These are phyloP conservation scores for Leptothorax acervorum DNA, from an alignment of 2,888 invertebrate species.

Conservation along the genomic window DNA sequence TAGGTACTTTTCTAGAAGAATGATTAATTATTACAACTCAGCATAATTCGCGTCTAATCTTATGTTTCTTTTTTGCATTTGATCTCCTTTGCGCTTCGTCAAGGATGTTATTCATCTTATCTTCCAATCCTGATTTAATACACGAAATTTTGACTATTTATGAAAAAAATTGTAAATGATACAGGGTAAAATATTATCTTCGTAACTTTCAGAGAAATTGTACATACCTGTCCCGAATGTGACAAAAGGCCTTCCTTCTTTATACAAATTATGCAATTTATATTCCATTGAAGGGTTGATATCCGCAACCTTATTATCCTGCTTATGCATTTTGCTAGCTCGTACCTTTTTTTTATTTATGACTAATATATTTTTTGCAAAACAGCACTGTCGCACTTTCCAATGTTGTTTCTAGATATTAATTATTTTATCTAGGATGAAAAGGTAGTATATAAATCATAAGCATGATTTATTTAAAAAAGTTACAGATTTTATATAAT, in stretches of 20 bases:
- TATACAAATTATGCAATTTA: constrained; percentile 77
- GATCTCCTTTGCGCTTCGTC: constrained; percentile 7
- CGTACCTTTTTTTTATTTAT: constrained; percentile 24
- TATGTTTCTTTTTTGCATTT: constrained; percentile 28
- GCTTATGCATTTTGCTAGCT: constrained; percentile 46
- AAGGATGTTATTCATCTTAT: constrained; percentile 8
- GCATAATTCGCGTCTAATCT: constrained; percentile 33
- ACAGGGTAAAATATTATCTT: constrained; percentile 50
- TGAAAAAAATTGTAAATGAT: not conserved
- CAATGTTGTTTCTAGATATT: not conserved
- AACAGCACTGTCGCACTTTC: not conserved
- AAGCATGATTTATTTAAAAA: not conserved
- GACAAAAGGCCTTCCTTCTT: constrained; percentile 65
- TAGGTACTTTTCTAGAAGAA: constrained; percentile 10
- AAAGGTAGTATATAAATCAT: not conserved
- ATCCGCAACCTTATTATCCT: constrained; percentile 65
- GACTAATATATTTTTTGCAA: constrained; percentile 6
- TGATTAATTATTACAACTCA: constrained; percentile 50
- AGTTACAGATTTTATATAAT: not conserved
- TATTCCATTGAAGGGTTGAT: constrained; percentile 68
- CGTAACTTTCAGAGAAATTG: not conserved
- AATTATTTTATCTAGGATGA: not conserved
- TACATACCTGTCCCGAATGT: constrained; percentile 1
- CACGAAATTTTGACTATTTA: constrained; percentile 24
- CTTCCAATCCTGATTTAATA: not conserved